Evolutionary conservation across 2,888 invertebrate genomes (phyloP).

Genomic region (Xylota segnis): DNA sequence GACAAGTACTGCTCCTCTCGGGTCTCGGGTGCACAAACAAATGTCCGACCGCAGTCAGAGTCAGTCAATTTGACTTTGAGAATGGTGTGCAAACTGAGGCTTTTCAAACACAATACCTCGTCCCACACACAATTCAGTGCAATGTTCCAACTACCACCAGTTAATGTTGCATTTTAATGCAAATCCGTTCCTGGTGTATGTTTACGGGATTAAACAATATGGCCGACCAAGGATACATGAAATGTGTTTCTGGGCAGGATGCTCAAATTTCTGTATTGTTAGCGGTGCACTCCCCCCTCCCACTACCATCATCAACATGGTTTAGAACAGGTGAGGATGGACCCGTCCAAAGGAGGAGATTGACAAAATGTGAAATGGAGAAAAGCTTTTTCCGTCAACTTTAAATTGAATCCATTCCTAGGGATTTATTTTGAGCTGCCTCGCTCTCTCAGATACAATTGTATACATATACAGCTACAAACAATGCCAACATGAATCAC

Average conservation of each 20-base stretch:
- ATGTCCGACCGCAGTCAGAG: slow-evolving; percentile 74
- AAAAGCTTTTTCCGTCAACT: slow-evolving; percentile 74
- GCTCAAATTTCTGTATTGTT: slow-evolving; percentile 20
- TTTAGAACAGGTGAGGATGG: slow-evolving; percentile 57
- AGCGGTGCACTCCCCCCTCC: no score
- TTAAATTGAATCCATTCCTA: slow-evolving; percentile 70
- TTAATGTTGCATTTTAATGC: slow-evolving; percentile 76
- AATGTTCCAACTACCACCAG: slow-evolving; percentile 3
- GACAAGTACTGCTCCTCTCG: neutral
- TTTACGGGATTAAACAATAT: slow-evolving; percentile 76
- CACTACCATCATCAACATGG: neutral
- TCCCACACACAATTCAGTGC: neutral
- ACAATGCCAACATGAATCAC: slow-evolving; percentile 24
- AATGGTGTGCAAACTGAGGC: slow-evolving; percentile 71
- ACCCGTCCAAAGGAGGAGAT: slow-evolving; percentile 1
- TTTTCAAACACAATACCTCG: slow-evolving; percentile 41
- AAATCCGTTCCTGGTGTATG: slow-evolving; percentile 72
- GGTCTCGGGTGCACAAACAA: slow-evolving; percentile 60
- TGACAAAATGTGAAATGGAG: slow-evolving; percentile 69
- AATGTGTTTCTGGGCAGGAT: slow-evolving; percentile 36
- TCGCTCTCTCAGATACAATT: slow-evolving; percentile 41
- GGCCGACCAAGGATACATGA: slow-evolving; percentile 57
- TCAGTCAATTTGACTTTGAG: slow-evolving; percentile 75
- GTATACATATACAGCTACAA: neutral
- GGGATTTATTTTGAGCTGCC: slow-evolving; percentile 65